Conservation (phyloP, 1,140 invertebrate species). For the Ceratina calcarata region DNA sequence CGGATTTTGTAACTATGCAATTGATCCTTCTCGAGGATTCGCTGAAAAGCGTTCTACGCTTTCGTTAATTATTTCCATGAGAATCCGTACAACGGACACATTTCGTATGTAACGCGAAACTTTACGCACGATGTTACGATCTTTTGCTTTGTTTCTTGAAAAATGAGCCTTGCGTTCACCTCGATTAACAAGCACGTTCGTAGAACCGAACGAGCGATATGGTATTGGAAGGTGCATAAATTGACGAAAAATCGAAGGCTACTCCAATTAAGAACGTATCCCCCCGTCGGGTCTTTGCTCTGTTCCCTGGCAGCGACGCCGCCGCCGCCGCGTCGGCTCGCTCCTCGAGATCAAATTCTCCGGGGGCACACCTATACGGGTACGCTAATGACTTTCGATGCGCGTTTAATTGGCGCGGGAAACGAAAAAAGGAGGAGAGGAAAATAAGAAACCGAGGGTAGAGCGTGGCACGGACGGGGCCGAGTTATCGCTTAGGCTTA, state of each 20-base stretch:
- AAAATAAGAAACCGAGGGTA: constrained; percentile 54
- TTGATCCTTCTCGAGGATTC: too few relatives aligned
- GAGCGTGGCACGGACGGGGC: constrained; percentile 15
- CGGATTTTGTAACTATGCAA: too few relatives aligned
- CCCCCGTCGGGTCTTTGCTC: constrained; percentile 33
- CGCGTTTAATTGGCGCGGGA: constrained; percentile 66
- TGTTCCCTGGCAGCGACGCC: constrained; percentile 2
- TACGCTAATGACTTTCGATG: constrained; percentile 63
- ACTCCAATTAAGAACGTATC: constrained; percentile 54
- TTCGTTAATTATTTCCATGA: too few relatives aligned
- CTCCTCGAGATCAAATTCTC: constrained; percentile 41
- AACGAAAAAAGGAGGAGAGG: constrained; percentile 46
- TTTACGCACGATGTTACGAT: too few relatives aligned
- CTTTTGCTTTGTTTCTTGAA: not conserved
- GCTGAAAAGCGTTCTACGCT: too few relatives aligned
- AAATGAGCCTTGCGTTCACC: not conserved
- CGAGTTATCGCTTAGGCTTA: constrained; percentile 59
- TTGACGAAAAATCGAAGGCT: constrained; percentile 45
- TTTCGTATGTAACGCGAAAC: too few relatives aligned
- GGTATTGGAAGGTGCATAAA: not conserved
- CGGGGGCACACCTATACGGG: constrained; percentile 34
- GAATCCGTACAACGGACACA: too few relatives aligned
- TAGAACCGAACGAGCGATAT: not conserved
- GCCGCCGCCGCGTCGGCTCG: not conserved
- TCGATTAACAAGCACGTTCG: not conserved